Conservation (phyloP, 2,888 invertebrate species). For the Caenorhabditis parvicauda region DNA sequence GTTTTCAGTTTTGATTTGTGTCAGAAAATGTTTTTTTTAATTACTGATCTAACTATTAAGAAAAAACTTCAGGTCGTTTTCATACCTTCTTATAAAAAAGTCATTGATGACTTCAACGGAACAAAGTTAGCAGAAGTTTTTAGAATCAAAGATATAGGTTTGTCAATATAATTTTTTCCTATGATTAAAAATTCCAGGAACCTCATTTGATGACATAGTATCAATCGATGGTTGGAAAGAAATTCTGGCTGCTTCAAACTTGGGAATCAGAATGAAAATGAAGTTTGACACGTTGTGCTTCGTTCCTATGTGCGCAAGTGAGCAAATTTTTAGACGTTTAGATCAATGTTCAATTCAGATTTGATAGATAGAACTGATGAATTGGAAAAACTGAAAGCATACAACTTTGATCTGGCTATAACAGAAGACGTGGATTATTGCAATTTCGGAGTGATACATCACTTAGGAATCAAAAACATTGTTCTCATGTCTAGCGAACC, state of each 20-base stretch:
- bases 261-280: too few relatives aligned
- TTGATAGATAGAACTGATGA: constrained; percentile 4
- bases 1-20: constrained; percentile 1
- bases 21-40: neutral
- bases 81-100: constrained; percentile 16
- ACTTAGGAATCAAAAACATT: constrained; percentile 16
- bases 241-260: too few relatives aligned
- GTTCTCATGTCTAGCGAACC: constrained; percentile 21
- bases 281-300: too few relatives aligned
- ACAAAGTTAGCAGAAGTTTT: constrained; percentile 25
- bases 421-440: constrained; percentile 24
- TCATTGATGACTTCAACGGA: constrained; percentile 16
- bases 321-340: constrained; percentile 23
- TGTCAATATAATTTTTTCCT: too few relatives aligned
- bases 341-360: constrained; percentile 7
- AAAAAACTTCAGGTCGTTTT: constrained; percentile 12
- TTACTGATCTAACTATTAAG: neutral
- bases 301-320: too few relatives aligned
- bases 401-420: constrained; percentile 22
- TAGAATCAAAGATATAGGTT: constrained; percentile 19
- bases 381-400: constrained; percentile 12
- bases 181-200: too few relatives aligned
- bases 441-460: constrained; percentile 13
- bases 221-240: too few relatives aligned
- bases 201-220: too few relatives aligned